These are phyloP conservation scores for Chironomus riparius DNA, from an alignment of 2,888 invertebrate genomes.

Conservation along the genomic window DNA sequence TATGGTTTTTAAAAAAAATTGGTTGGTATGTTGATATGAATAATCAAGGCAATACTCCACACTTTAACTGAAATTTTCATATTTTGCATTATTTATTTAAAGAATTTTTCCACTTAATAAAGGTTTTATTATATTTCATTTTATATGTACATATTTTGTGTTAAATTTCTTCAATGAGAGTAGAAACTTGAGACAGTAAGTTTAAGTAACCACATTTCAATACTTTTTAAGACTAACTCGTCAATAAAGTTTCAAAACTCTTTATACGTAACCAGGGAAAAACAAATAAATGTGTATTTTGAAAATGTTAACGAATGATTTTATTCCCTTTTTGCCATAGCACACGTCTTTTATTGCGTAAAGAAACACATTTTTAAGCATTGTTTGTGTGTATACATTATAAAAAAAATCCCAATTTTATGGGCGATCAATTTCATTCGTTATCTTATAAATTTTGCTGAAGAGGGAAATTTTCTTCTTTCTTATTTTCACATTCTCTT, in stretches of 20 bases:
- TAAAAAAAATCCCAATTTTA: constrained; percentile 23
- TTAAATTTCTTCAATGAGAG: too few species aligned
- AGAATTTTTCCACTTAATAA: too few species aligned
- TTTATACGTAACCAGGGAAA: not conserved
- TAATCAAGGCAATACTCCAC: too few species aligned
- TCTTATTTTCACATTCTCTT: not conserved
- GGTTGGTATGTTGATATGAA: too few species aligned
- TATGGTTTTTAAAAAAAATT: too few species aligned
- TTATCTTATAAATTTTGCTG: constrained; percentile 22
- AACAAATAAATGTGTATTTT: not conserved
- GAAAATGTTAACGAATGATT: not conserved
- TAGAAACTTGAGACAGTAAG: too few species aligned
- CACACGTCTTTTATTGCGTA: constrained; percentile 19
- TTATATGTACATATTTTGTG: too few species aligned
- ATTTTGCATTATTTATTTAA: too few species aligned
- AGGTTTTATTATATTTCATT: too few species aligned
- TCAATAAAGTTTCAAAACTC: not conserved
- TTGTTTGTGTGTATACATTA: not conserved
- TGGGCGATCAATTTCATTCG: constrained; percentile 23
- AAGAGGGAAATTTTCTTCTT: constrained; percentile 7
- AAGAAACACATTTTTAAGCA: constrained; percentile 17
- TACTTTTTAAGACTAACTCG: too few species aligned
- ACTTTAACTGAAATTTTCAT: too few species aligned
- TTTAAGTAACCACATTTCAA: too few species aligned
- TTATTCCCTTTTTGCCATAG: not conserved